Evolutionary conservation across 2,888 invertebrate genomes (phyloP).

Genomic region (Volucella inanis): DNA sequence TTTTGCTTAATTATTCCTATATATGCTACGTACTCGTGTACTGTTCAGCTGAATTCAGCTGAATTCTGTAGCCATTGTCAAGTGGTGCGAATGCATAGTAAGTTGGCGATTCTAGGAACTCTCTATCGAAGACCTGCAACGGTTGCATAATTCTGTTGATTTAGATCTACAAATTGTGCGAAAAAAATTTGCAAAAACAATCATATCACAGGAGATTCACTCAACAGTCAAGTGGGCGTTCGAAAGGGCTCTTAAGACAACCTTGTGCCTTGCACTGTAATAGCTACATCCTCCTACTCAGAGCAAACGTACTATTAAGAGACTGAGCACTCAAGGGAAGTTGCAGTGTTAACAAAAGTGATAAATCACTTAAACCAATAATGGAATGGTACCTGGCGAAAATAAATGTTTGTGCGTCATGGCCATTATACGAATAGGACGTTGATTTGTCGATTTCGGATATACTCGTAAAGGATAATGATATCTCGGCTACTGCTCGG

Average conservation of each 20-base stretch:
- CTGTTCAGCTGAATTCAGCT: conserved; percentile 3
- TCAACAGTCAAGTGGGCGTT: conserved; percentile 51
- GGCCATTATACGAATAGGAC: conserved; percentile 29
- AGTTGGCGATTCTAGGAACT: conserved; percentile 59
- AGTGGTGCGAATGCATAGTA: conserved; percentile 51
- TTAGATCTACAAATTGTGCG: conserved; percentile 42
- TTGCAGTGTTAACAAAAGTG: conserved; percentile 65
- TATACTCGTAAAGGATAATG: conserved; percentile 59
- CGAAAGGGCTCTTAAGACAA: conserved; percentile 49
- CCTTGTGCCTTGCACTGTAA: conserved; percentile 53
- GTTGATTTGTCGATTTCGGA: conserved; percentile 71
- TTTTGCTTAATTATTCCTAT: conserved; percentile 67
- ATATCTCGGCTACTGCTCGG: conserved; percentile 48
- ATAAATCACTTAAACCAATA: conserved; percentile 70
- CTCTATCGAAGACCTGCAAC: conserved; percentile 28
- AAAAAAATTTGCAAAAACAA: conserved; percentile 64
- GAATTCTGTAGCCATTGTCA: conserved; percentile 28
- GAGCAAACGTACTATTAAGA: conserved; percentile 56
- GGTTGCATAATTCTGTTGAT: conserved; percentile 47
- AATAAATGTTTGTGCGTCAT: conserved; percentile 41
- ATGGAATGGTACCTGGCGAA: conserved; percentile 15
- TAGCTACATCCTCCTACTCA: conserved; percentile 64
- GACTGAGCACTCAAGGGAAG: conserved; percentile 26
- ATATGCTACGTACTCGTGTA: conserved; percentile 19
- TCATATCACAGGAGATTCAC: conserved; percentile 27